These are phyloP conservation scores for Cabera pusaria DNA, from an alignment of 2,888 invertebrate species.

Conservation along the genomic window DNA sequence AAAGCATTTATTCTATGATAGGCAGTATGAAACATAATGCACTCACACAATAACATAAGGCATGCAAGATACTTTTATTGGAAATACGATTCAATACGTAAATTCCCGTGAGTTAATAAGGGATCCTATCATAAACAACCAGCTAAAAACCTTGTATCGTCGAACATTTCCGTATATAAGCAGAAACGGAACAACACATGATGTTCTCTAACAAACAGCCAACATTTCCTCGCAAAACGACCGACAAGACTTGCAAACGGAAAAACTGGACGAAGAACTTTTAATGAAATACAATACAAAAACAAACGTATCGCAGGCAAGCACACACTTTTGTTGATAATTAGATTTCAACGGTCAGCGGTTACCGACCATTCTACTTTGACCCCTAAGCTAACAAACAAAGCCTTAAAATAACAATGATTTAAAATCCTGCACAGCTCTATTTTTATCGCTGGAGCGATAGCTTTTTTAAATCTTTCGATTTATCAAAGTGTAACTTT, in stretches of 20 bases:
- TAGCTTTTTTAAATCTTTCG: conserved; percentile 16
- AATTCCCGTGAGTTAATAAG: too few species aligned
- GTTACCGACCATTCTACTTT: conserved; percentile 4
- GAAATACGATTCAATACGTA: too few species aligned
- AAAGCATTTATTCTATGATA: too few species aligned
- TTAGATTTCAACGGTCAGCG: conserved; percentile 34
- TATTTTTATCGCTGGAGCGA: conserved; percentile 5
- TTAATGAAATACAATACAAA: conserved; percentile 46
- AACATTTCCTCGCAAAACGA: conserved; percentile 11
- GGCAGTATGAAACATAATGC: too few species aligned
- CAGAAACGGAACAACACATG: conserved; percentile 13
- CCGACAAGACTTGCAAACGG: conserved; percentile 33
- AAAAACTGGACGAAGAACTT: conserved; percentile 36
- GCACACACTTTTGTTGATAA: conserved; percentile 26
- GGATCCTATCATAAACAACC: too few species aligned
- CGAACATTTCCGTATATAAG: conserved; percentile 3
- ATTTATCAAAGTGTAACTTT: conserved; percentile 17
- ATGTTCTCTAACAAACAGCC: conserved; percentile 12
- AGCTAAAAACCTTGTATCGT: conserved; percentile 1
- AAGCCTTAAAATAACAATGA: not conserved
- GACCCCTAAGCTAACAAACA: conserved; percentile 4
- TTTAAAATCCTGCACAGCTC: not conserved
- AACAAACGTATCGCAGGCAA: conserved; percentile 14
- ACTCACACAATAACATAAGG: too few species aligned
- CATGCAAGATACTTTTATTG: too few species aligned